A percentile compares a stretch with the other conserved stretches of the same genome.
Evolutionary conservation across 2,888 invertebrate species (phyloP).

Genomic region (Schizotus pectinicornis): DNA sequence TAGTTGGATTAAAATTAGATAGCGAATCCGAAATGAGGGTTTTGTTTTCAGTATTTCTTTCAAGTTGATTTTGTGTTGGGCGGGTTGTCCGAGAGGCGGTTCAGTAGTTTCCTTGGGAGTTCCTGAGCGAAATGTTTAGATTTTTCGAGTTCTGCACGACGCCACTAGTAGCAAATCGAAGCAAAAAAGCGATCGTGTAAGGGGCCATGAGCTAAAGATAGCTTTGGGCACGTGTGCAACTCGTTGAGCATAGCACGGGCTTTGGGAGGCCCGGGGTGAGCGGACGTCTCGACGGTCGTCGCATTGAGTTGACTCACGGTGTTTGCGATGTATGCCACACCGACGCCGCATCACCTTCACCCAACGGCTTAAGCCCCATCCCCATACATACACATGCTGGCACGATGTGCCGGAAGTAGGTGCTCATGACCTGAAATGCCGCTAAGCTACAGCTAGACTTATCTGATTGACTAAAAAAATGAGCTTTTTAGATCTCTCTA

Average conservation of each 20-base stretch:
- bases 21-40: too few relatives aligned
- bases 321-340: constrained; percentile 17
- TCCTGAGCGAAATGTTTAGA: constrained; percentile 19
- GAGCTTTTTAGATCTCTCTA: too few relatives aligned
- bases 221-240: constrained; percentile 58
- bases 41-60: too few relatives aligned
- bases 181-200: constrained; percentile 50
- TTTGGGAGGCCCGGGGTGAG: constrained; percentile 32
- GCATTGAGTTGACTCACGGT: constrained; percentile 36
- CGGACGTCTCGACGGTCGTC: constrained; percentile 41
- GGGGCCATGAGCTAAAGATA: constrained; percentile 59
- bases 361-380: too few relatives aligned
- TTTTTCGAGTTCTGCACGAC: constrained; percentile 29
- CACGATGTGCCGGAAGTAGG: neutral
- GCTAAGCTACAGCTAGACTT: too few relatives aligned
- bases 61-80: too few relatives aligned
- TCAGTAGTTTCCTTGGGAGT: neutral
- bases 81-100: neutral
- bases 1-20: too few relatives aligned
- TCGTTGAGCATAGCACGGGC: constrained; percentile 26
- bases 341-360: constrained; percentile 5
- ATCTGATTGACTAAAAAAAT: too few relatives aligned
- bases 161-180: constrained; percentile 32
- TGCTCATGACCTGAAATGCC: too few relatives aligned
- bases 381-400: neutral